These are phyloP conservation scores for Amphilophus citrinellus DNA, from an alignment of 2,113 vertebrate species.

Conservation along the genomic window DNA sequence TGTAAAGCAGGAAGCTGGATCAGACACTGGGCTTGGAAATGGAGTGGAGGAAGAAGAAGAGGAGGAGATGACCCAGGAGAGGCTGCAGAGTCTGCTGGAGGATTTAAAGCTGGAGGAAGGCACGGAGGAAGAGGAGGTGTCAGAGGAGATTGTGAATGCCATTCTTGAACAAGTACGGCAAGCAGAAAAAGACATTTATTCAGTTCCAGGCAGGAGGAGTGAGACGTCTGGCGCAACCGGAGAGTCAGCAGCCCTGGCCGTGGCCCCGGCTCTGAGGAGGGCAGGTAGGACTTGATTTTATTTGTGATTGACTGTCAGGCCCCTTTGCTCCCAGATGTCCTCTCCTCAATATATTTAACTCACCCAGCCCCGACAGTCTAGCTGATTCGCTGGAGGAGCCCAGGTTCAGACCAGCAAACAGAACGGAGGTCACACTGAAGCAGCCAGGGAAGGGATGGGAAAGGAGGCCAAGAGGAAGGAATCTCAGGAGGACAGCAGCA, in stretches of 20 bases:
- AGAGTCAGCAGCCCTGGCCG: conserved; percentile 75
- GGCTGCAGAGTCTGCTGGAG: conserved; percentile 89
- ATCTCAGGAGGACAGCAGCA: conserved; percentile 60
- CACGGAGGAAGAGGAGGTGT: conserved; percentile 93
- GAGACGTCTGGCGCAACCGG: conserved; percentile 80
- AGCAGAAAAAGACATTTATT: conserved; percentile 94
- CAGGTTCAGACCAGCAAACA: conserved; percentile 22
- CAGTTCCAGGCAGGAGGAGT: conserved; percentile 96
- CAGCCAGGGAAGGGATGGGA: conserved; percentile 69
- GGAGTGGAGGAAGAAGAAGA: conserved; percentile 80
- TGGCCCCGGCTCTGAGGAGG: conserved; percentile 77
- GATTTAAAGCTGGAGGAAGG: conserved; percentile 91
- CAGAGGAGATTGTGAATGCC: conserved; percentile 88
- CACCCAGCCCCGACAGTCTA: conserved; percentile 84
- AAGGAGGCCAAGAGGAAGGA: conserved; percentile 52
- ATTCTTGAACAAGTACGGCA: conserved; percentile 89
- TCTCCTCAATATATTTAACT: accelerated
- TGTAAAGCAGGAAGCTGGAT: background rate
- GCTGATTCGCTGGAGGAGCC: conserved; percentile 87
- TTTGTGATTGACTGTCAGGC: background rate
- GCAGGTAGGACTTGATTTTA: conserved; percentile 82
- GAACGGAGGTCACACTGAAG: conserved; percentile 85
- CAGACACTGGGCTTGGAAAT: conserved; percentile 65
- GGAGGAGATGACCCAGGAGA: conserved; percentile 90
- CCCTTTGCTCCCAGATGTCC: background rate